These are phyloP conservation scores for Ceyx margarethae DNA, from an alignment of 2,113 vertebrate genomes.

Conservation along the genomic window DNA sequence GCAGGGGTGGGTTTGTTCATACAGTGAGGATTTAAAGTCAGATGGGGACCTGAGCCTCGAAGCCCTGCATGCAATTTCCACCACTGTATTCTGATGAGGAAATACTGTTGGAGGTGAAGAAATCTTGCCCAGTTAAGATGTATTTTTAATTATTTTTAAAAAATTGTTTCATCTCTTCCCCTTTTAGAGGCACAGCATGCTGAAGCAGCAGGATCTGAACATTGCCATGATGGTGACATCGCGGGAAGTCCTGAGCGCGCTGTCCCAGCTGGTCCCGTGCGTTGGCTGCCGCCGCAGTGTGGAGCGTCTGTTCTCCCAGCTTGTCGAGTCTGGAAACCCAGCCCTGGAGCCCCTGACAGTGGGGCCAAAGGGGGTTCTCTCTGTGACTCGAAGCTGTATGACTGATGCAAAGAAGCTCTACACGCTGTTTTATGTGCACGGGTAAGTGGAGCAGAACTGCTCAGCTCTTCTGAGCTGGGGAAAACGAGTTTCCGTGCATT, in stretches of 20 bases:
- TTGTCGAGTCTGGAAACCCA: constrained; percentile 92
- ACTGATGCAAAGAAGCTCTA: constrained; percentile 92
- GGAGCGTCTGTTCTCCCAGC: constrained; percentile 93
- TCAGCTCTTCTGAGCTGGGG: rapidly evolving
- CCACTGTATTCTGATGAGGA: neutral
- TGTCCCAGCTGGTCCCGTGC: constrained; percentile 93
- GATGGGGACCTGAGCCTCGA: neutral
- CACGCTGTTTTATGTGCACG: constrained; percentile 92
- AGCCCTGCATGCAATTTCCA: neutral
- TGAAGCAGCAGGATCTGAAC: constrained; percentile 90
- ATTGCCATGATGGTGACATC: constrained; percentile 93
- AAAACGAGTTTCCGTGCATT: neutral
- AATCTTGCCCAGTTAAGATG: neutral
- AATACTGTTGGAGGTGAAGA: neutral
- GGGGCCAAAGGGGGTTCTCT: constrained; percentile 88
- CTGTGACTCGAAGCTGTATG: constrained; percentile 88
- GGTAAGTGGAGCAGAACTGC: constrained; percentile 74
- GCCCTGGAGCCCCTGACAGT: constrained; percentile 92
- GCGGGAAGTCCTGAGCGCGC: constrained; percentile 86
- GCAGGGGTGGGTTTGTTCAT: neutral
- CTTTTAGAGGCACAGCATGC: constrained; percentile 86
- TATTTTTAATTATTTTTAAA: neutral
- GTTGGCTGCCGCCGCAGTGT: constrained; percentile 96
- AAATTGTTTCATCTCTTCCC: neutral
- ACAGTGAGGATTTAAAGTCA: neutral